Conservation (phyloP, 2,888 invertebrate genomes). For the Limnephilus auricula region DNA sequence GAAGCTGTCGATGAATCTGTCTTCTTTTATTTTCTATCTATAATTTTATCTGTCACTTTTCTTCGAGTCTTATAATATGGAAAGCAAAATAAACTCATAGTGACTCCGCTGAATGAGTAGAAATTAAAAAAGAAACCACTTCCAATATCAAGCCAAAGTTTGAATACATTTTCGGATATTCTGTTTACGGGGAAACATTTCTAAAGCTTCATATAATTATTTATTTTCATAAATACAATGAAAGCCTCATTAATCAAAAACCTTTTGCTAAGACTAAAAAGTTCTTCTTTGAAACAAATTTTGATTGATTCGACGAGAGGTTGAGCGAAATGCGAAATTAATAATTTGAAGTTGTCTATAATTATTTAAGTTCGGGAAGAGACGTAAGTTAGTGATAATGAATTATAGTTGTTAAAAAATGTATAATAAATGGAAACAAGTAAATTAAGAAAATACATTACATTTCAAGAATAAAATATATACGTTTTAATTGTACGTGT, state of each 20-base stretch:
- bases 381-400: neutral
- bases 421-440: neutral
- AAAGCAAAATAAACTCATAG: neutral
- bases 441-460: neutral
- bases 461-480: neutral
- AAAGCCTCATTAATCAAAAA: neutral
- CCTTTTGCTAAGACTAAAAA: neutral
- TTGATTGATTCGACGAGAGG: neutral
- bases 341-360: neutral
- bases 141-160: neutral
- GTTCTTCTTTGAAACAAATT: neutral
- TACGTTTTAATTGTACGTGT: neutral
- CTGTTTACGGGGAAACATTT: neutral
- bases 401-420: neutral
- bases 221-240: neutral
- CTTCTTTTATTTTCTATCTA: neutral
- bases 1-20: neutral
- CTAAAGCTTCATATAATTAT: neutral
- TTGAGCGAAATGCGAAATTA: neutral
- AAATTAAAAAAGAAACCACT: neutral
- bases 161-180: neutral
- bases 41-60: neutral
- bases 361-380: neutral
- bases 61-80: neutral
- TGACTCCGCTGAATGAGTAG: neutral